Evolutionary conservation across 2,888 invertebrate species (phyloP), one percentile per base, ranked within the genome.

Genomic region (Spodoptera littoralis): DNA sequence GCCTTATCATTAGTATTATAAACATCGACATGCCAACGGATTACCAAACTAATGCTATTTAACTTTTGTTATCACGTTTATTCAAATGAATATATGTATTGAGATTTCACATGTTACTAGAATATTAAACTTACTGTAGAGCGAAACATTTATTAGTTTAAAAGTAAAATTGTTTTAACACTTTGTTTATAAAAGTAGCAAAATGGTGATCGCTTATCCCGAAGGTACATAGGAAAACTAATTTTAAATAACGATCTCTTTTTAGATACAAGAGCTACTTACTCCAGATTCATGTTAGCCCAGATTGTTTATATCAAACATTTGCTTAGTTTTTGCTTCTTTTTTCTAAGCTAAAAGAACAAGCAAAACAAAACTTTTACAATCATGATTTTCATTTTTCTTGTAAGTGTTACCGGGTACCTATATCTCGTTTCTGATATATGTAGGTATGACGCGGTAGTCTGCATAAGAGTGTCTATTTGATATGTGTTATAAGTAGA

Each of bases 111-210:
- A 27, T 46, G 11, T 30, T 11, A 53, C 1, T 43, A 42, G 43
- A 52, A 56, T 43, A 56, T 59, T 70, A 8, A 46, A 49, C 43
- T 56, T 48, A 65, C 59, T 49, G 65, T 41, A 5, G 44, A 50
- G 53, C 46, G 47, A 12, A 66, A 58, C 27, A 55, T 57, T 48
- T 56, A 70, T 71, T 72, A 61, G 58, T 66, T 72, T 66, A 41
- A 1, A 72, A 71, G 66, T 70, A 44, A 45, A 53, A 27, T 59
- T 72, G 44, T 44, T 59, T 47, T 36, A 49, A 44, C 66, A 70
- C 48, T 66, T 72, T 66, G 11, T 48, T 58, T 61, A 71, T 58
- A n/a, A 71, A 66, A 60, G 27, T 18, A 3, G 11, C 58, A 55
- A 58, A 22, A 57, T 66, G 51, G 55, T 48, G 66, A 41, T 50